These are phyloP conservation scores for Rhadinocentrus ornatus DNA, from an alignment of 2,797 vertebrate genomes.

Conservation along the genomic window DNA sequence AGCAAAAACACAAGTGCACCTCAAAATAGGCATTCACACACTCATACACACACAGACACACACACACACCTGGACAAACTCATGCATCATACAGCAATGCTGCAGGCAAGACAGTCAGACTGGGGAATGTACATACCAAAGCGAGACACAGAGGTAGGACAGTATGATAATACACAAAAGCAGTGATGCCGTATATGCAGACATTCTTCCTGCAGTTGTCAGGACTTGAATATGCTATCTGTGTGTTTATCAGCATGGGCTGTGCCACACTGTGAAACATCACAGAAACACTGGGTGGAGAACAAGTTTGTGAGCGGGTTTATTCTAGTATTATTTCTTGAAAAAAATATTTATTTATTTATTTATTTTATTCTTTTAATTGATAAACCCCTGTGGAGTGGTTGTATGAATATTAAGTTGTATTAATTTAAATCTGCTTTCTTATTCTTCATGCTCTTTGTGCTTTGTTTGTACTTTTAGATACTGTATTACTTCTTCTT, in stretches of 20 bases:
- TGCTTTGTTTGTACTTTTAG: slow-evolving; percentile 43
- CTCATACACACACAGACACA: neutral
- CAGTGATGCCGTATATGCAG: neutral
- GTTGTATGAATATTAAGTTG: slow-evolving; percentile 13
- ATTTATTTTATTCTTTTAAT: no score
- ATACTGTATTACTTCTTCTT: slow-evolving; percentile 17
- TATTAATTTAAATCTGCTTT: slow-evolving; percentile 15
- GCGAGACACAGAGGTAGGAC: slow-evolving; percentile 25
- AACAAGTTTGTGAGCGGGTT: slow-evolving; percentile 22
- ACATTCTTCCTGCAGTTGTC: neutral
- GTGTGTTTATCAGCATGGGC: slow-evolving; percentile 23
- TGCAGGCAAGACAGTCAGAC: slow-evolving; percentile 27
- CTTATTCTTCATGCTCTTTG: neutral
- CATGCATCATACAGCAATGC: slow-evolving; percentile 8
- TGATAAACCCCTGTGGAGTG: neutral
- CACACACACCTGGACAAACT: neutral
- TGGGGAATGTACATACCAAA: slow-evolving; percentile 27
- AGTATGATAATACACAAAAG: neutral
- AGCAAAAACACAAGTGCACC: neutral
- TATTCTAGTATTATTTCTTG: slow-evolving; percentile 8
- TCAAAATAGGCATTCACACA: neutral
- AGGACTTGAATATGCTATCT: slow-evolving; percentile 19
- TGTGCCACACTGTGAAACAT: slow-evolving; percentile 34
- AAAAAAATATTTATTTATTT: slow-evolving; percentile 11
- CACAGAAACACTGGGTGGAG: slow-evolving; percentile 35